Base-by-base conservation (phyloP, 1,140 invertebrate genomes). In the Idris sp. region DNA sequence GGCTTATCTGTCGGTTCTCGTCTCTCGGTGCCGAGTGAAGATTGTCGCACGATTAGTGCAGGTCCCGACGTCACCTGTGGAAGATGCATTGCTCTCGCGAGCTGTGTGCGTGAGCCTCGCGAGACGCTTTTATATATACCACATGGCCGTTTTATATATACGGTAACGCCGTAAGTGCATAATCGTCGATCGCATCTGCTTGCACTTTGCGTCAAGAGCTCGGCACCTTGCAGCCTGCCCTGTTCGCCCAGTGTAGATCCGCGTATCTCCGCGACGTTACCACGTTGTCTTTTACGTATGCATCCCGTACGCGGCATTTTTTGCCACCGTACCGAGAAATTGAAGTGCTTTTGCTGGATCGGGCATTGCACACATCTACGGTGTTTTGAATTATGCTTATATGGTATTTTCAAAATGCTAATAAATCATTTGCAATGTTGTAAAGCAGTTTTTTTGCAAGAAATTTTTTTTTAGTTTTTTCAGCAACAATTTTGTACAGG, bases 1-100 rank as follows among this genome's bases (percentile, higher is more conserved):
- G 19, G 56, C 26, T 46, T 71, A 56, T 76, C 64, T 53, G 65
- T 58, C 56, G 36, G 30, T 59, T 35, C 71, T 49, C 46, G 71
- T 56, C 61, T 35, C 67, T 51, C 51, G 54, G 58, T 74, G 67
- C 33, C 78, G 68, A 65, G 78, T 53, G 59, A 87, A 88, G 86
- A 87, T 88, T 88, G 86, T 87, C 85, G 83, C 85, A 78, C 86
- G 86, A 88, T 87, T 88, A 87, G 86, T 81, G 82, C 79, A 76
- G 81, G 79, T 75, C 79, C 80, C 78, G 79, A 82, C 85, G 84
- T 84, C 84, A 86, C 83, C 19, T 82, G 77, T 48, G 72, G 78
- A 87, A 88, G 86, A 87, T 85, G 81, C 83, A 87, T 88, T 83
- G 81, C 85, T 81, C 79, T 81, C 76, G 82, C 77, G 78, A 74